Evolutionary conservation across 2,113 vertebrate genomes (phyloP), one percentile per base, ranked within the genome.

Genomic region (Acrocephalus kingi): DNA sequence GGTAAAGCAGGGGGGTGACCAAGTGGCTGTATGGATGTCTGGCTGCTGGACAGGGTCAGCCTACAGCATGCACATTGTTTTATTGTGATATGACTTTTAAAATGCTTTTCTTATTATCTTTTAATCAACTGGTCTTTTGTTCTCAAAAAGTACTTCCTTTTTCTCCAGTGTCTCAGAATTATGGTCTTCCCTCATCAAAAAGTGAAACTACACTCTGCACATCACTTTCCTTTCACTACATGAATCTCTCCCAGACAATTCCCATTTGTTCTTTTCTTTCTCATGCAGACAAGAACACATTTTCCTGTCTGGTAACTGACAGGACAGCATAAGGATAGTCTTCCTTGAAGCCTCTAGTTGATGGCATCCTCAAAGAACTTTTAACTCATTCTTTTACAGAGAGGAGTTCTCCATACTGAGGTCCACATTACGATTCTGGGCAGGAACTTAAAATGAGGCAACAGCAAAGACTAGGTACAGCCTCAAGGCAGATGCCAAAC

Each of bases 341-440:
- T 33, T 93, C 33, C 28, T 45, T 74, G 37, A 49, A 8, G 19
- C 30, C 37, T 54, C 33, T 77, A n/a, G 52, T 16, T 73, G 31
- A 78, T 15, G 8, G 46, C 17, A 84, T 58, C 55, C 31, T 74
- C 51, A 52, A 56, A 56, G 28, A 52, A 46, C 17, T 41, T 7
- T 13, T 41, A 77, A 74, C 24, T 41, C 49, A 23, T 39, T 82
- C 14, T 89, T 51, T 49, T 25, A 67, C 25, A 58, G 25, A 66
- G 37, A 52, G 13, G 20, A 81, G 43, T 6, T 71, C 45, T 85
- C 45, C 21, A 43, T 27, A 21, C 24, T 35, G 31, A 28, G 22
- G 23, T 55, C 39, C 41, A 21, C 13, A 35, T 49, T 62, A 25
- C 0, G 0, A 15, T 55, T 87, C 25, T 46, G 13, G 17, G 20